A percentile compares a stretch with the other conserved stretches of the same genome.
Evolutionary conservation across 2,888 invertebrate species (phyloP).

Genomic region (Busseola fusca): DNA sequence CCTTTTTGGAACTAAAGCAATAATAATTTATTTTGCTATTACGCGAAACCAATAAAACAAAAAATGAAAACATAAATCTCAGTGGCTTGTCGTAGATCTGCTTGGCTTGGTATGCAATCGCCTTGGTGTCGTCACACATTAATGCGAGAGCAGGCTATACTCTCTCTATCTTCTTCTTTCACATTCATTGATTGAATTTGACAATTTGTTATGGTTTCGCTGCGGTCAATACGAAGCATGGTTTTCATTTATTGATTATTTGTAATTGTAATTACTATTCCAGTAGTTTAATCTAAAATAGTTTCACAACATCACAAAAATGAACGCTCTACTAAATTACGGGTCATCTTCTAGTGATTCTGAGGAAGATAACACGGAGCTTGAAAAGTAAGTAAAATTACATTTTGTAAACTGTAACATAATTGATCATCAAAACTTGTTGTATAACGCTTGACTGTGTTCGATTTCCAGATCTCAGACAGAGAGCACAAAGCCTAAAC

Average conservation of each 20-base stretch:
- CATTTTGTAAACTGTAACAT: conserved; percentile 6
- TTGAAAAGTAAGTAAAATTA: conserved; percentile 75
- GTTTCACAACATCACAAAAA: conserved; percentile 62
- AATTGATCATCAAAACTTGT: background rate
- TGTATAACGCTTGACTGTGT: background rate
- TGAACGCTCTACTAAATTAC: conserved; percentile 92
- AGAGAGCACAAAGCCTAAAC: conserved; percentile 78
- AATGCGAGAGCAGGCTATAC: conserved; percentile 17
- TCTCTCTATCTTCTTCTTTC: conserved; percentile 39
- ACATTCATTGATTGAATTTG: conserved; percentile 55
- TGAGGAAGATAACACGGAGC: conserved; percentile 82
- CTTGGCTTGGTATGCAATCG: background rate
- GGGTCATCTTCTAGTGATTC: conserved; percentile 86
- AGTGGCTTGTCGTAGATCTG: background rate
- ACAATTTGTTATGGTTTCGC: conserved; percentile 47
- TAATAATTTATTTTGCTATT: background rate
- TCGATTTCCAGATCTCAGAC: conserved; percentile 62
- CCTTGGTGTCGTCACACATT: conserved; percentile 16
- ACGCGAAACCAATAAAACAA: background rate
- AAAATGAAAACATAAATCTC: background rate
- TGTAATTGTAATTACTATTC: conserved; percentile 18
- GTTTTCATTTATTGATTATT: conserved; percentile 28
- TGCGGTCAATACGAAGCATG: conserved; percentile 37
- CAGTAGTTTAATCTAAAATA: conserved; percentile 9
- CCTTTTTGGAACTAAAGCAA: background rate